Base-by-base conservation (phyloP, 2,888 invertebrate genomes). In the Microctonus hyperodae region DNA sequence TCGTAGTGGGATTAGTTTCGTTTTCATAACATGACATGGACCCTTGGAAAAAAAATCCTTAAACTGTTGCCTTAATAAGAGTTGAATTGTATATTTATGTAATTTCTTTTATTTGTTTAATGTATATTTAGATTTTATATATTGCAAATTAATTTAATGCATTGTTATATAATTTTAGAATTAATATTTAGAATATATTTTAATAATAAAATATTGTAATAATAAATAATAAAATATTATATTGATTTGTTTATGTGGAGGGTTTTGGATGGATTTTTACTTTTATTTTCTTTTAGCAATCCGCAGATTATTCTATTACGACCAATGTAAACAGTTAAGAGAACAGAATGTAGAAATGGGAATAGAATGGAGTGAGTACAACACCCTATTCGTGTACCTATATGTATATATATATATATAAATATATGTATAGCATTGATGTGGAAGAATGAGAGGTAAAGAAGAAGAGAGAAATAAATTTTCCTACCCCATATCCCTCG, bases 271-370 rank as follows among this genome's bases (percentile, higher is more conserved):
- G 31, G 22, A 35, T 35, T 56, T 56, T 22, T 37, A 33, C 31
- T 20, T 48, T 13, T 25, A 28, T 48, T 44, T 37, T n/a, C 40
- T 40, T 16, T 23, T 28, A 33, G 50, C 68, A 71, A 71, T 75
- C 72, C 74, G 70, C 76, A 79, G 81, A 82, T 82, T 82, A 82
- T 81, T 81, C 79, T 80, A 80, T 81, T 80, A 81, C 79, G 79
- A 72, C 74, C 70, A 79, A 72, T 74, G 78, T 76, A 75, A 81
- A 81, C 77, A 81, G 70, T 70, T 68, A 70, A 55, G 48, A 68
- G 69, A 61, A 50, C 61, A 33, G 64, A 31, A 70, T 68, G 57
- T 40, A 11, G 28, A 51, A 67, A 62, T 37, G 48, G 20, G 48
- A 62, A 60, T 58, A 65, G 53, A 69, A 48, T 51, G 57, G 61